phyloP scores from a whole-genome alignment of 2,797 vertebrate species.

The Melanotaenia pygmaea region DNA sequence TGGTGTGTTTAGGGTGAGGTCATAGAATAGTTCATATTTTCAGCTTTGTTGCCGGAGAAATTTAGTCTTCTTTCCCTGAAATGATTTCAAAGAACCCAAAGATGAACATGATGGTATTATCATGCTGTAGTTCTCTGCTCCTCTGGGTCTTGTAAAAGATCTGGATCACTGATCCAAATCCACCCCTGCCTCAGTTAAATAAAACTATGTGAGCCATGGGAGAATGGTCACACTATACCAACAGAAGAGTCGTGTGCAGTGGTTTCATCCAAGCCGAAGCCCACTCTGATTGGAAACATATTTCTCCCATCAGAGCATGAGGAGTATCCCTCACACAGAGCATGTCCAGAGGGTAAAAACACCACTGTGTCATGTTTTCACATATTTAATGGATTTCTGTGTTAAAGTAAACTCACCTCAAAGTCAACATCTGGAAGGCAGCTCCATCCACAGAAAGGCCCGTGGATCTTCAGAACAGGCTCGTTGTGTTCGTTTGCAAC shows the following conservation, averaged over 20 bases:
- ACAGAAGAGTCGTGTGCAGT: slow-evolving; percentile 43
- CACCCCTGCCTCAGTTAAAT: slow-evolving; percentile 58
- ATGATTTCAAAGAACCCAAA: slow-evolving; percentile 55
- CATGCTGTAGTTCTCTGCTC: slow-evolving; percentile 41
- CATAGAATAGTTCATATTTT: slow-evolving; percentile 25
- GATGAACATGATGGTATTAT: slow-evolving; percentile 42
- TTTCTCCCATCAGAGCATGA: slow-evolving; percentile 44
- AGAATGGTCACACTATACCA: slow-evolving; percentile 67
- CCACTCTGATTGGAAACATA: slow-evolving; percentile 62
- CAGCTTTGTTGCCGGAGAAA: slow-evolving; percentile 18
- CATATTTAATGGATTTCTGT: slow-evolving; percentile 41
- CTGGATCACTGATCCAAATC: slow-evolving; percentile 64
- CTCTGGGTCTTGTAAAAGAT: slow-evolving; percentile 53
- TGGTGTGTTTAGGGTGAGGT: slow-evolving; percentile 35
- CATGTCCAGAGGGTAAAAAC: slow-evolving; percentile 29
- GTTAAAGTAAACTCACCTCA: slow-evolving; percentile 84
- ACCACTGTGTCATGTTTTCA: slow-evolving; percentile 45
- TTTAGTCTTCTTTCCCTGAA: slow-evolving; percentile 21
- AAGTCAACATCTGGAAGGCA: slow-evolving; percentile 92
- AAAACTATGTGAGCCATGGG: slow-evolving; percentile 64
- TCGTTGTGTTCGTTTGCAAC: slow-evolving; percentile 86
- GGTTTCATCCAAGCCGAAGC: slow-evolving; percentile 36
- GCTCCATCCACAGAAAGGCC: slow-evolving; percentile 89
- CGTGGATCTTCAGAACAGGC: slow-evolving; percentile 86
- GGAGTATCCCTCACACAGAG: slow-evolving; percentile 25